A percentile compares a stretch with the other conserved stretches of the same genome.
Conservation (phyloP, 2,113 vertebrate species). For the Otocyon megalotis region DNA sequence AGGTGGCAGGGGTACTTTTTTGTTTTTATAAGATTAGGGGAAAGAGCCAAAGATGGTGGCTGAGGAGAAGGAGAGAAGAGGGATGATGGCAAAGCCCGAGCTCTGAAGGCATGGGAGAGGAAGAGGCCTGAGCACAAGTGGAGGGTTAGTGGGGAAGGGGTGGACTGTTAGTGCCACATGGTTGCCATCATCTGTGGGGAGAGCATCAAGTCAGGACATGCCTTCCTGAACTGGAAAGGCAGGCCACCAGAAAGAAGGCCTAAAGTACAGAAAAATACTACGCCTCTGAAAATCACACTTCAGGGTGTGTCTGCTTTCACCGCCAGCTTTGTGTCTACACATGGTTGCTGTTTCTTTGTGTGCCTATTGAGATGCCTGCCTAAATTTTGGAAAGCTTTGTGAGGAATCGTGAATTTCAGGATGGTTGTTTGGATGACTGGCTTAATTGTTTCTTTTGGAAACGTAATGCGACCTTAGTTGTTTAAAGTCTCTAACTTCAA, state of each 20-base stretch:
- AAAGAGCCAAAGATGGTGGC: background rate
- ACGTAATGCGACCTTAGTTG: background rate
- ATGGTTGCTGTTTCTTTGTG: background rate
- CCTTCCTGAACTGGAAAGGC: background rate
- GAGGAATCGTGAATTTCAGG: constrained; percentile 32
- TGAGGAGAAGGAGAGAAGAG: background rate
- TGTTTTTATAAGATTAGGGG: background rate
- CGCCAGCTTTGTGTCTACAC: background rate
- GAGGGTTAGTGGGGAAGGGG: fast-evolving
- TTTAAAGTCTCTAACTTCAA: constrained; percentile 52
- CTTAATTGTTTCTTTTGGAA: constrained; percentile 49
- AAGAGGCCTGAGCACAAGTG: background rate
- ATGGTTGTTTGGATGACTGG: constrained; percentile 28
- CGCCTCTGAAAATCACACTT: constrained; percentile 38
- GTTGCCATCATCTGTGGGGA: background rate
- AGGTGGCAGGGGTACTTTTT: background rate
- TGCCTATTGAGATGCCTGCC: background rate
- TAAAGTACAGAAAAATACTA: background rate
- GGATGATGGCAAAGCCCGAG: background rate
- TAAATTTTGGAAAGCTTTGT: constrained; percentile 31
- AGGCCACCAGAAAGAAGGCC: too few species aligned
- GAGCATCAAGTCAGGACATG: fast-evolving
- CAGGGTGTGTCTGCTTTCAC: background rate
- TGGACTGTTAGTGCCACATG: too few species aligned
- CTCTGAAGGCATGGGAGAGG: background rate